Base-by-base conservation (phyloP, 2,888 invertebrate genomes). In the Lasioglossum vierecki region DNA sequence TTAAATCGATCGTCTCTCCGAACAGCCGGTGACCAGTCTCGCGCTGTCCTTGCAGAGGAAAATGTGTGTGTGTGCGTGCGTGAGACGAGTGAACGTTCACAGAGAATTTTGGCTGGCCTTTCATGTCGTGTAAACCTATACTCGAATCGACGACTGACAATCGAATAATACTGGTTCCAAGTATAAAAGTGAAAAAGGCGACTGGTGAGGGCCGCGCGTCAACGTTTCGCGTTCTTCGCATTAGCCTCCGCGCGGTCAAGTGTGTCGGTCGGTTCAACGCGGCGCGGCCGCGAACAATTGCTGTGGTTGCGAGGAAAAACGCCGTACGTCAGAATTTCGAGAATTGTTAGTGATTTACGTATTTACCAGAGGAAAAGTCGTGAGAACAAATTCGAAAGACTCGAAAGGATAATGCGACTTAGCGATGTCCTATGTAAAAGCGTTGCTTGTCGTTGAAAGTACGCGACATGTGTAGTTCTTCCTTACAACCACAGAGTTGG, bases 171-270 rank as follows among this genome's bases (percentile, higher is more conserved):
- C 66, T 79, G 81, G 35, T 85, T 84, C 63, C 85, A 60, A 87
- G 88, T 92, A 92, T 92, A 92, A 92, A 92, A 92, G 90, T 91
- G 89, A 89, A 92, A 92, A 92, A 91, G 15, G 30, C 79, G 80
- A 68, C 74, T 44, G 30, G 66, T 30, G 18, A 35, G 35, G 18
- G 18, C 35, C 66, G 66, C 35, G 66, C 77, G 4, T 63, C 2
- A 26, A 41, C 13, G 73, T 30, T 46, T 46, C 57, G n/a, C n/a
- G 26, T 46, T 15, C 49, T 57, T 15, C 49, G 57, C 18, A 39
- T 63, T 30, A 11, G 60, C 13, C 13, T 26, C 4, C 13, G 26
- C 60, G 60, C 60, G 60, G 60, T 63, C 26, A 53, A 53, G 53
- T 53, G 22, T 44, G 60, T 76, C 80, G 68, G n/a, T 60, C 75